Percentiles rank a stretch among this genome's conserved stretches.
Conservation (phyloP, 2,113 vertebrate species). For the Mus spicilegus region DNA sequence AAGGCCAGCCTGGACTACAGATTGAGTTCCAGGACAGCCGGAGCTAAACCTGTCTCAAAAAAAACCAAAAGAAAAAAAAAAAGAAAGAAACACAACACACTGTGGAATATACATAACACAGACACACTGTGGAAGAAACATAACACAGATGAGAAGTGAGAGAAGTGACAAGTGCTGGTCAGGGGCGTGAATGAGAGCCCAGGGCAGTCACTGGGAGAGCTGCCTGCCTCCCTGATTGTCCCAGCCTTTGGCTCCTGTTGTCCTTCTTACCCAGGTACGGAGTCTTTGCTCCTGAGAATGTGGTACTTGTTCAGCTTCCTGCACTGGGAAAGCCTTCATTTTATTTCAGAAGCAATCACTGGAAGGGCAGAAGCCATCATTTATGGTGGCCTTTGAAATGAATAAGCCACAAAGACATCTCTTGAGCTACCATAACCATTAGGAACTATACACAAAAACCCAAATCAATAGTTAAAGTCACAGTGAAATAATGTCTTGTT, state of each 20-base stretch:
- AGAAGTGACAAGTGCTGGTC: not conserved
- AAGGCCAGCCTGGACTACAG: too few species aligned
- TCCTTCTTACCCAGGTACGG: constrained; percentile 12
- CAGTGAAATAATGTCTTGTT: constrained; percentile 58
- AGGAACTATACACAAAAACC: constrained; percentile 65
- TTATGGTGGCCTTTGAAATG: constrained; percentile 50
- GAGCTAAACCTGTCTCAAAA: too few species aligned
- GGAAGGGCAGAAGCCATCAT: not conserved
- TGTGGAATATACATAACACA: not conserved
- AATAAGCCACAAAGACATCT: constrained; percentile 53
- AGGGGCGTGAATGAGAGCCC: not conserved
- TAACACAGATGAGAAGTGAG: constrained; percentile 2
- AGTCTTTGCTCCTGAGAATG: not conserved
- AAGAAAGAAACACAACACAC: too few species aligned
- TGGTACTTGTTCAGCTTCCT: constrained; percentile 1
- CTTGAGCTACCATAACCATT: constrained; percentile 60
- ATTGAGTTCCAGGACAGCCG: too few species aligned
- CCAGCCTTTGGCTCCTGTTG: not conserved
- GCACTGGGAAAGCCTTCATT: not conserved
- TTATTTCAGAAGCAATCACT: constrained; percentile 57
- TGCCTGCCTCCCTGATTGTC: not conserved
- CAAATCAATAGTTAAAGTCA: constrained; percentile 65
- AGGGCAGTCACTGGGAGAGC: not conserved
- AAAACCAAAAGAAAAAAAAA: too few species aligned
- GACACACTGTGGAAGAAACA: not conserved